Conservation (phyloP, 2,113 vertebrate genomes). For the Apeltes quadracus region DNA sequence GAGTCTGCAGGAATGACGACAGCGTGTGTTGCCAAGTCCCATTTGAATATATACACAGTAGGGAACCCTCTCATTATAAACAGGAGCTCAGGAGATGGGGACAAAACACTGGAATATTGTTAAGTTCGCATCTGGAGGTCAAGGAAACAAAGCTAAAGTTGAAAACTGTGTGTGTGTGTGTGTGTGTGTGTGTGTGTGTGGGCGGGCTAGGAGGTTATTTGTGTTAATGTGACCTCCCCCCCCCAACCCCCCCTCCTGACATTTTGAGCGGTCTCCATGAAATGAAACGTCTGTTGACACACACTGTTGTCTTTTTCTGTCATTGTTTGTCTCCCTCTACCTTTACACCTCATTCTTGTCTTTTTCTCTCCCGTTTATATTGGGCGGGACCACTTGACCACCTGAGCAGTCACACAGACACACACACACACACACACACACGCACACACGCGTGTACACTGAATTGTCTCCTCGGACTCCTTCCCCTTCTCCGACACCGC, state of each 20-base stretch:
- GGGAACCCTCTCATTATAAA: conserved; percentile 73
- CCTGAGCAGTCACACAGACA: conserved; percentile 62
- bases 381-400: conserved; percentile 70
- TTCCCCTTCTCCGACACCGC: conserved; percentile 63
- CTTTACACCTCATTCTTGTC: conserved; percentile 45
- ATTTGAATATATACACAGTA: conserved; percentile 71
- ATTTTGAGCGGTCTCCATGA: conserved; percentile 59
- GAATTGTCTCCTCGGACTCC: conserved; percentile 49
- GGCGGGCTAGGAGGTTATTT: conserved; percentile 47
- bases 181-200: conserved; percentile 32
- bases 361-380: conserved; percentile 53
- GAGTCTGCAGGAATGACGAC: conserved; percentile 66
- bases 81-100: conserved; percentile 57
- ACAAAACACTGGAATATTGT: conserved; percentile 46
- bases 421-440: conserved; percentile 29
- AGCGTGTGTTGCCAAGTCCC: conserved; percentile 66
- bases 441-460: conserved; percentile 33
- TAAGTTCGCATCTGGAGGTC: conserved; percentile 44
- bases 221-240: conserved; percentile 59
- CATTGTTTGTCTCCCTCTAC: conserved; percentile 61
- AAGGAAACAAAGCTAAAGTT: conserved; percentile 50
- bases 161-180: conserved; percentile 41
- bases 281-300: conserved; percentile 69
- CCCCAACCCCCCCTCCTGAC: conserved; percentile 31
- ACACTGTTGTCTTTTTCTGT: conserved; percentile 31